Percentiles rank a stretch among this genome's conserved stretches.
Conservation (phyloP, 2,113 vertebrate species). For the Butastur rufipennis region DNA sequence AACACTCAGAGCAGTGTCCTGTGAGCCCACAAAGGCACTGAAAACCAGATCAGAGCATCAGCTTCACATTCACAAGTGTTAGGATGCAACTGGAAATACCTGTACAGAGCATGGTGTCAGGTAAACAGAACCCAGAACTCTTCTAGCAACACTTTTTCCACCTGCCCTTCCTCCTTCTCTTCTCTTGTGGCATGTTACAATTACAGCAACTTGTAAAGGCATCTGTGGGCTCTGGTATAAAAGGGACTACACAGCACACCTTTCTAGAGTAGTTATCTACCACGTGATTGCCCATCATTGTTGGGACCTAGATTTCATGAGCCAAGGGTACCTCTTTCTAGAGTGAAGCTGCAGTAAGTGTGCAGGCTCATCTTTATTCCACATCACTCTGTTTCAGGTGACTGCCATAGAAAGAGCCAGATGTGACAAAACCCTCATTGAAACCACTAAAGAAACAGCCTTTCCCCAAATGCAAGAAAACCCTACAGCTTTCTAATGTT, state of each 20-base stretch:
- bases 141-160: not conserved
- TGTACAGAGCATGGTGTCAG: not conserved
- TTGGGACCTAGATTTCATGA: not conserved
- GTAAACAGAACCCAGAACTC: not conserved
- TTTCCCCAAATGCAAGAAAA: not conserved
- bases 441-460: not conserved
- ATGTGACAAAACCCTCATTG: rapidly evolving
- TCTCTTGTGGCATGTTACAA: not conserved
- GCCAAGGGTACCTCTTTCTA: not conserved
- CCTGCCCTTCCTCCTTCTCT: not conserved
- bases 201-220: not conserved
- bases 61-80: not conserved
- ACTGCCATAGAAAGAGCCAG: not conserved
- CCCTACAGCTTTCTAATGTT: not conserved
- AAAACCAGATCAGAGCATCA: not conserved
- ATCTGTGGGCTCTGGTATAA: not conserved
- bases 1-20: not conserved
- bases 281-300: rapidly evolving
- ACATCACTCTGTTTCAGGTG: not conserved
- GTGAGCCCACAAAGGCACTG: not conserved
- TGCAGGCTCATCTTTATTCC: not conserved
- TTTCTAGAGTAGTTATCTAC: not conserved
- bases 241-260: not conserved
- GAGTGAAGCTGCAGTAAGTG: not conserved
- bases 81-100: not conserved